Evolutionary conservation across 1,140 invertebrate genomes (phyloP), one percentile per base, ranked within the genome.

Genomic region (Oryctes rhinoceros): DNA sequence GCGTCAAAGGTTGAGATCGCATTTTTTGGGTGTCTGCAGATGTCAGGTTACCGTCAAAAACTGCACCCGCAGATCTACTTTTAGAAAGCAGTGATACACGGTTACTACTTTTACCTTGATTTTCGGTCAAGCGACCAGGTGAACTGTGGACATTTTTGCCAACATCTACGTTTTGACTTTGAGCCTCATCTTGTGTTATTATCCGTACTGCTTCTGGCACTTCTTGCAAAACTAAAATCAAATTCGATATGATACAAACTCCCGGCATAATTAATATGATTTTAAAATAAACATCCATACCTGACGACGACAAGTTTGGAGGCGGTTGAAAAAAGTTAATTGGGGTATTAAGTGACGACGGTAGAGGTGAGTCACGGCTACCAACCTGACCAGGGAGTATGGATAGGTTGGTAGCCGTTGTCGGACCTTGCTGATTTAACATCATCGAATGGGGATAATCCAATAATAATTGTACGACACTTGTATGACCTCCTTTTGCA

Each of bases 401-500:
- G 10, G 84, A 81, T 62, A 86, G 78, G 79, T 85, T 86, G 67
- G 88, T 83, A 78, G 86, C 88, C 83, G 86, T 87, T 24, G 85
- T 84, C 37, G 85, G 80, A 67, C 77, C 80, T 81, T 87, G 87
- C 80, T 86, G 84, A 85, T 83, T 87, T 82, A 86, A 78, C 77
- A 89, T 87, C 86, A 96, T 91, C 83, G 93, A 94, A 88, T 96
- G 96, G 30, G 96, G 97, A 90, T 96, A 99, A 87, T 99, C 97
- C 77, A 99, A 91, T 75, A 99, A 89, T 80, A 98, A 88, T 88
- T 98, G 96, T 30, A 99, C 98, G 80, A 99, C 97, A 83, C 92
- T 93, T 0, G 96, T 98, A 88, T 99, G 97, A 0, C 98, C 98
- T 76, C 97, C 97, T 89, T 99, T 98, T 13, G 98, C 96, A 48